Conservation (phyloP, 1,140 invertebrate species). For the Papilio machaon region DNA sequence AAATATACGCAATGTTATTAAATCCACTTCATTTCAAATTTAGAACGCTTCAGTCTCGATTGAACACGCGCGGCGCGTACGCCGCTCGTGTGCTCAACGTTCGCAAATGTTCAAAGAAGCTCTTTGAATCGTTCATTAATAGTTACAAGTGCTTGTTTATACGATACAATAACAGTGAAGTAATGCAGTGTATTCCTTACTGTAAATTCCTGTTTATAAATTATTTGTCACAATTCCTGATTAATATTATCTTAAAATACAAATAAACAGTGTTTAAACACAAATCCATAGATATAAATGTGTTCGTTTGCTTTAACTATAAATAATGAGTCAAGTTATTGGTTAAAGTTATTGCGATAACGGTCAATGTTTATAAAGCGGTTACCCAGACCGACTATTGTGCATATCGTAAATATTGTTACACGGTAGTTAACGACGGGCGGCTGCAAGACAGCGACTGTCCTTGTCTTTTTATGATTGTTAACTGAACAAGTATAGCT, state of each 20-base stretch:
- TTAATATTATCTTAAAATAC: neutral
- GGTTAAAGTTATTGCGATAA: constrained; percentile 31
- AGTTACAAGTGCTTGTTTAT: constrained; percentile 33
- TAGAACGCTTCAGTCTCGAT: constrained; percentile 73
- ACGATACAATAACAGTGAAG: constrained; percentile 29
- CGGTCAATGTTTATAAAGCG: constrained; percentile 32
- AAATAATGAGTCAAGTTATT: constrained; percentile 34
- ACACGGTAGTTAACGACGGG: constrained; percentile 18
- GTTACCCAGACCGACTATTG: constrained; percentile 28
- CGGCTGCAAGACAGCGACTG: neutral
- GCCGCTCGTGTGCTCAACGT: constrained; percentile 50
- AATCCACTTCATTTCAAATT: constrained; percentile 75
- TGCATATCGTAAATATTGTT: constrained; percentile 38
- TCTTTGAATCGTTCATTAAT: constrained; percentile 28
- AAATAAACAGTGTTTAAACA: constrained; percentile 13
- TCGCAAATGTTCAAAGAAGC: constrained; percentile 35
- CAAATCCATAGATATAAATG: constrained; percentile 10
- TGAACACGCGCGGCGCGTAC: constrained; percentile 62
- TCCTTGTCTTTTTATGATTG: neutral
- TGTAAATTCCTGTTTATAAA: neutral
- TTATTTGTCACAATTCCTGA: neutral
- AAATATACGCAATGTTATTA: constrained; percentile 78
- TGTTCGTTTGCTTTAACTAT: constrained; percentile 3
- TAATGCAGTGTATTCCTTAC: neutral
- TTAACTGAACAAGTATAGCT: constrained; percentile 1